Conservation (phyloP, 2,888 invertebrate genomes). For the Lutraria lutraria region DNA sequence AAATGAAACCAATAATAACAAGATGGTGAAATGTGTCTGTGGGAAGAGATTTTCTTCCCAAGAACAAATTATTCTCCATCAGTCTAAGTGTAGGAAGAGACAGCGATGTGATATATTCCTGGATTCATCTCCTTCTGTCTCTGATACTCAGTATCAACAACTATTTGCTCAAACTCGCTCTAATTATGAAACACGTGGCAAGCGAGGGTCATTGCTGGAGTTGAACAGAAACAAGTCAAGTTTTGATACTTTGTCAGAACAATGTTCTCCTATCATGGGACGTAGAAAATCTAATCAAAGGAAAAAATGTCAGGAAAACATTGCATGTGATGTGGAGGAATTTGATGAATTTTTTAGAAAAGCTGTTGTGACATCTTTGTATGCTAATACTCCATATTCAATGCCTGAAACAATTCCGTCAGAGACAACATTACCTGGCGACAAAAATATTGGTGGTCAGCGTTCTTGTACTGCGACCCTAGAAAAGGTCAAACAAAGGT, state of each 20-base stretch:
- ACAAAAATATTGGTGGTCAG: not conserved
- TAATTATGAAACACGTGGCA: not conserved
- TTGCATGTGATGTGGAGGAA: not conserved
- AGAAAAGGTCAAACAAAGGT: not conserved
- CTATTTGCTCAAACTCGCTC: not conserved
- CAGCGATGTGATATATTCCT: not conserved
- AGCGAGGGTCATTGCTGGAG: not conserved
- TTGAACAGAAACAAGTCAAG: not conserved
- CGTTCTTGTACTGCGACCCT: not conserved
- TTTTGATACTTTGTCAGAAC: not conserved
- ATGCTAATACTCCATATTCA: not conserved
- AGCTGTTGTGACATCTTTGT: not conserved
- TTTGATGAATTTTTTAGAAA: slow-evolving; percentile 18
- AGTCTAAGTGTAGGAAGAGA: slow-evolving; percentile 61
- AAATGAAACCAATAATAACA: not conserved
- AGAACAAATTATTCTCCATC: slow-evolving; percentile 48
- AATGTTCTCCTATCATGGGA: not conserved
- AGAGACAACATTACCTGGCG: not conserved
- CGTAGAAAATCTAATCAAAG: not conserved
- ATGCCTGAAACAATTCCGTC: not conserved
- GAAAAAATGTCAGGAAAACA: slow-evolving; percentile 22
- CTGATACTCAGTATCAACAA: not conserved
- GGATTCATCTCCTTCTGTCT: not conserved
- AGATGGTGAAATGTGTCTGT: slow-evolving; percentile 62
- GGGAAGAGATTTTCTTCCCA: slow-evolving; percentile 60